Evolutionary conservation across 2,888 invertebrate genomes (phyloP), one percentile per base, ranked within the genome.

Genomic region (Stegana nigrithorax): DNA sequence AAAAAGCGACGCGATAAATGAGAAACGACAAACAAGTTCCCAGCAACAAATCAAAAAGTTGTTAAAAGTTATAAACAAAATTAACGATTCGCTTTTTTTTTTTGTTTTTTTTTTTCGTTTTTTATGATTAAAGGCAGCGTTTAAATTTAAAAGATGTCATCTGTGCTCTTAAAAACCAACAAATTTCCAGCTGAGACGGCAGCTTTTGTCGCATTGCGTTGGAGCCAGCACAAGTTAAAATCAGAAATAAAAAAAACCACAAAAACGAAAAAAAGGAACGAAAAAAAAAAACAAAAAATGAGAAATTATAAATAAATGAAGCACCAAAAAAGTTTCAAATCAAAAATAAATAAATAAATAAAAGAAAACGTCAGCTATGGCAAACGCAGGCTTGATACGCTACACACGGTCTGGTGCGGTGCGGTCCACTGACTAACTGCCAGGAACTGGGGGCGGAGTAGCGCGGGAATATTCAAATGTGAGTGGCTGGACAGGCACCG

Each of bases 21-120:
- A 32, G 8, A 3, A 32, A 32, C n/a, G 4, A 12, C 45, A 47
- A 47, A 23, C 45, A 47, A 47, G 21, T 47, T 55, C 53, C 21
- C 53, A 36, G 32, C 19, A 29, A 55, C 53, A 55, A 55, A 36
- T 36, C 53, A 55, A 55, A 55, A 55, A 55, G 32, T 8, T 21
- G 23, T 6, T 23, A 55, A 36, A 32, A n/a, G 8, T 19, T 21
- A 55, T 55, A 36, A 55, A 55, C 53, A 55, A 55, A 47, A 23
- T 21, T n/a, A 47, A n/a, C 25, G 25, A 23, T 2, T 47, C 25
- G 25, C 23, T 17, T 47, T 6, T 44, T 51, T 25, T 51, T 27
- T 27, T 25, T 51, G 2, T n/a, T 23, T 51, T 26, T 19, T 23
- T 51, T 51, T 26, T 5, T n/a, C 12, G 4, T 4, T 32, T 32